Base-by-base conservation (phyloP, 2,888 invertebrate genomes). In the Heliconius ethilla region DNA sequence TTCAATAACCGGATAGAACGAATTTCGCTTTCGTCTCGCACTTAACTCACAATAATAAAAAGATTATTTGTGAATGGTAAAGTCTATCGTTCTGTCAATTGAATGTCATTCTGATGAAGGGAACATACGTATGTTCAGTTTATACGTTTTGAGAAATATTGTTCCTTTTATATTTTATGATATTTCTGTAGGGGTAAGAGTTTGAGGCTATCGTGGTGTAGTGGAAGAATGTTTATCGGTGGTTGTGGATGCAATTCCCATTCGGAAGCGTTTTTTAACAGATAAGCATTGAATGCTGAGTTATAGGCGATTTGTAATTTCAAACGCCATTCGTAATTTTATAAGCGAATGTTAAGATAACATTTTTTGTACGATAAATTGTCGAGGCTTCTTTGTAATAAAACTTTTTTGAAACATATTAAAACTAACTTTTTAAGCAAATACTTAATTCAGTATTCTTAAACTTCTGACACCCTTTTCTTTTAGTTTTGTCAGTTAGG, bases 1-100 rank as follows among this genome's bases (percentile, higher is more conserved):
- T 80, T 79, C 77, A 81, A 80, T 76, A 75, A 80, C 79, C 80
- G 82, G 79, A 80, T 80, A 78, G 78, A 77, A 76, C 79, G 77
- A 79, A 79, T 83, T 82, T 81, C 55, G 82, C 79, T 79, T 78
- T 80, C 75, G 75, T 81, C 78, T 76, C 76, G 66, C 76, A 40
- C 75, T 78, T 76, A 75, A 75, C 78, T 80, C 78, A 79, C 79
- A 75, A 74, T 77, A 77, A 79, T 75, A 79, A 79, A 75, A 75
- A 59, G 70, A 79, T 79, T 79, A 79, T 79, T 79, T 79, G 74
- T 40, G 40, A 59, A 67, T 67, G 66, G 66, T 72, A 55, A 45
- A 77, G 67, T 77, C 73, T 73, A 77, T 77, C 40, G 73, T 45
- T 59, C 73, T 77, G 77, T 74, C 77, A 77, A 77, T 77, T 77